A percentile compares a stretch with the other conserved stretches of the same genome.
phyloP scores from a whole-genome alignment of 2,797 vertebrate species.

The Poeciliopsis infans region DNA sequence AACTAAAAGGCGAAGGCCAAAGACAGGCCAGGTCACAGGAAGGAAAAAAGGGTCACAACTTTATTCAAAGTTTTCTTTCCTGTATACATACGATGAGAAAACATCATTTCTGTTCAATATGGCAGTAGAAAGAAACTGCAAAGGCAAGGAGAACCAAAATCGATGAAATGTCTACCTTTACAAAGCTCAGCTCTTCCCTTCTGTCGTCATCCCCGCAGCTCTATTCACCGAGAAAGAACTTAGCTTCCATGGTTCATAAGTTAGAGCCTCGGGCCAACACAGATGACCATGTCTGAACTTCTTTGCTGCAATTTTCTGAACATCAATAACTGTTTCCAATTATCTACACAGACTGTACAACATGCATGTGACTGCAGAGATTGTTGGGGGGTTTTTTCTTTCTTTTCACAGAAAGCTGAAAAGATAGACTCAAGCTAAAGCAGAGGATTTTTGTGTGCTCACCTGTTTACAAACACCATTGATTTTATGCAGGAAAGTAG shows the following conservation, averaged over 20 bases:
- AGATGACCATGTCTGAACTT: constrained; percentile 5
- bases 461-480: background rate
- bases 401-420: background rate
- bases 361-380: background rate
- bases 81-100: background rate
- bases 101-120: constrained; percentile 5
- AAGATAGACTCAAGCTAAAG: background rate
- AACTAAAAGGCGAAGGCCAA: constrained; percentile 36
- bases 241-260: constrained; percentile 15
- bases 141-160: constrained; percentile 29
- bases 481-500: background rate
- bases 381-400: background rate
- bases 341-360: constrained; percentile 1
- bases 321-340: constrained; percentile 42
- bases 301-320: constrained; percentile 4
- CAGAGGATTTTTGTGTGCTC: background rate
- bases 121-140: background rate
- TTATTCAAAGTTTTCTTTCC: constrained; percentile 41
- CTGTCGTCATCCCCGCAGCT: constrained; percentile 19
- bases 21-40: constrained; percentile 40
- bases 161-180: constrained; percentile 15
- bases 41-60: constrained; percentile 21
- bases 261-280: constrained; percentile 29
- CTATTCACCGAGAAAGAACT: constrained; percentile 13
- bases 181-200: constrained; percentile 23